Percentiles rank a stretch among this genome's conserved stretches.
Conservation (phyloP, 2,888 invertebrate species). For the Epirrhoe tristata region DNA sequence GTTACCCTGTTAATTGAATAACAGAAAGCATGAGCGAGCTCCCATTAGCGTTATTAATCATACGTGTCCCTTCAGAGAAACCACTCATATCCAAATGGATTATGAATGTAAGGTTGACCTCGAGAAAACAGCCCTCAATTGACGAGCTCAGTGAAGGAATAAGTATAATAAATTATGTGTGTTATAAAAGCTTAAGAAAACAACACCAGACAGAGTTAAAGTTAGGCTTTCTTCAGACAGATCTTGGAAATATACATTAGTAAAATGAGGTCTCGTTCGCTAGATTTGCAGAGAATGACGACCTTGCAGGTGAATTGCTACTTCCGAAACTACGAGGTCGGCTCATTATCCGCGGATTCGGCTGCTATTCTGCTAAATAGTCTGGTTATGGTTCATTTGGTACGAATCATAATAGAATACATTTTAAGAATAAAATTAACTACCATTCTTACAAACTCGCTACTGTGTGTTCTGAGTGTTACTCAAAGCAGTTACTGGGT, state of each 20-base stretch:
- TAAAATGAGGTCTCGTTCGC: conserved; percentile 26
- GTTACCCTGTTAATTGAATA: conserved; percentile 19
- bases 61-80: conserved; percentile 32
- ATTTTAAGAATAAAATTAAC: too few species aligned
- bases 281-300: conserved; percentile 49
- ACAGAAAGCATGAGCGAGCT: conserved; percentile 27
- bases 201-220: conserved; percentile 8
- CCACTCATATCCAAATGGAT: conserved; percentile 38
- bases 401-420: conserved; percentile 33
- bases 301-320: conserved; percentile 71
- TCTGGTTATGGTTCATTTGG: conserved; percentile 41
- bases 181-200: conserved; percentile 5
- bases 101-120: conserved; percentile 36
- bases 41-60: conserved; percentile 36
- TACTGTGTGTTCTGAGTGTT: too few species aligned
- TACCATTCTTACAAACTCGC: too few species aligned
- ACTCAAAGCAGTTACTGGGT: not conserved
- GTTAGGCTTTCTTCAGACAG: conserved; percentile 19
- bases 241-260: conserved; percentile 16
- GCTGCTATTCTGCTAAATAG: conserved; percentile 37
- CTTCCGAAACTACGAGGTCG: conserved; percentile 71
- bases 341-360: conserved; percentile 48
- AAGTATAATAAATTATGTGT: conserved; percentile 8
- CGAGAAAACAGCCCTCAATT: conserved; percentile 21
- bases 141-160: conserved; percentile 18